These are phyloP conservation scores for Gymnothorax javanicus DNA, from an alignment of 2,797 vertebrate genomes.

Conservation along the genomic window DNA sequence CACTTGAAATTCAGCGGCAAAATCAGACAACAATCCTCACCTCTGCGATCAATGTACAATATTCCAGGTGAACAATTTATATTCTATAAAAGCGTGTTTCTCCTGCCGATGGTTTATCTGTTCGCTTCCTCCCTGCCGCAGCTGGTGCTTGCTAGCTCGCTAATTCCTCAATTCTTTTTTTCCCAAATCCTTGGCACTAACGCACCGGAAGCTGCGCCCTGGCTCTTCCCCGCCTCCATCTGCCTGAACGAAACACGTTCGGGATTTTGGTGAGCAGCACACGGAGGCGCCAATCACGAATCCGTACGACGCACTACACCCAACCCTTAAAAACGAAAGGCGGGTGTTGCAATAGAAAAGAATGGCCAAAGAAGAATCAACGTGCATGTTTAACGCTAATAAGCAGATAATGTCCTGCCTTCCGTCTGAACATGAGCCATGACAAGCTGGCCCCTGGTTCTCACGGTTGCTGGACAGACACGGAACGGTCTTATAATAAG, in stretches of 20 bases:
- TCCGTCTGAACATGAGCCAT: not conserved
- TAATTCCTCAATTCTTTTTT: constrained; percentile 48
- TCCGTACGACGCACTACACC: not conserved
- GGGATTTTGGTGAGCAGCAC: constrained; percentile 48
- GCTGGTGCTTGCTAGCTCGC: constrained; percentile 53
- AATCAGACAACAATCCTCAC: constrained; percentile 51
- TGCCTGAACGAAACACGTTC: constrained; percentile 39
- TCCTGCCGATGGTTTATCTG: constrained; percentile 45
- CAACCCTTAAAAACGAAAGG: constrained; percentile 24
- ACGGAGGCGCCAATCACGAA: constrained; percentile 51
- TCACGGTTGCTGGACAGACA: not conserved
- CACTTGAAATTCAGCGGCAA: not conserved
- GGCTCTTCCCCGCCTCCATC: constrained; percentile 51
- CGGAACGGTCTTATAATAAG: not conserved
- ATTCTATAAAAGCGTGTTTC: constrained; percentile 45
- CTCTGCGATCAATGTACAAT: constrained; percentile 63
- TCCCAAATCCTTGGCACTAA: constrained; percentile 34
- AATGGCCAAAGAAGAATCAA: not conserved
- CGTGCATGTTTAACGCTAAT: not conserved
- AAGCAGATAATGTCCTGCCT: not conserved
- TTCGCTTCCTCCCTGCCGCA: constrained; percentile 55
- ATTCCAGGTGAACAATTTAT: constrained; percentile 55
- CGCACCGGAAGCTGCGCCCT: constrained; percentile 53
- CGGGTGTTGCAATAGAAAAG: not conserved
- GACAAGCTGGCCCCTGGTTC: not conserved